Evolutionary conservation across 35 echinoderm and acorn worm species (phyloP).

Genomic region (Diadema setosum): DNA sequence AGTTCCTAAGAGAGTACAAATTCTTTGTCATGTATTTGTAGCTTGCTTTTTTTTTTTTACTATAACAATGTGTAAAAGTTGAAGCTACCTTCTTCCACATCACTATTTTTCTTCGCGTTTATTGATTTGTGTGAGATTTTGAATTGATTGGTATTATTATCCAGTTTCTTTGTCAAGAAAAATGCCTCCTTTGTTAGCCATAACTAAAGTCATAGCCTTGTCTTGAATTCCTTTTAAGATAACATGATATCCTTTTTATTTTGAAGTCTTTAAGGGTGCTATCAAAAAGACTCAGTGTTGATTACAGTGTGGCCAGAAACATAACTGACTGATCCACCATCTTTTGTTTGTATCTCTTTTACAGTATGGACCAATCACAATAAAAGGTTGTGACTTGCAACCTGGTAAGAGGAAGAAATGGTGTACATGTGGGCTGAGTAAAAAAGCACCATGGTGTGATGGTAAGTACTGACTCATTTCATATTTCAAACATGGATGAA

Average conservation of each 20-base stretch:
- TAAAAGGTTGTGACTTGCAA: slow-evolving; percentile 25
- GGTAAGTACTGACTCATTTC: slow-evolving; percentile 47
- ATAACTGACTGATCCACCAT: neutral
- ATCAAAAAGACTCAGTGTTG: neutral
- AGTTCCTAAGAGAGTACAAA: too few species aligned
- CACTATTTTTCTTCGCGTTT: too few species aligned
- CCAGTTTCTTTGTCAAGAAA: too few species aligned
- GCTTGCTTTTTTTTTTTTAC: too few species aligned
- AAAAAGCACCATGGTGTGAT: slow-evolving; percentile 98
- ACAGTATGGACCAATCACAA: slow-evolving; percentile 67
- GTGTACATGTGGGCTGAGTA: slow-evolving; percentile 94
- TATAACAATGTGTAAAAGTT: too few species aligned
- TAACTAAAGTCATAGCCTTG: neutral
- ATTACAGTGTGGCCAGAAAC: neutral
- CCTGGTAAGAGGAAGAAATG: slow-evolving; percentile 88
- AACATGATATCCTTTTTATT: neutral
- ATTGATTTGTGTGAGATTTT: too few species aligned
- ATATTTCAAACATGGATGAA: neutral
- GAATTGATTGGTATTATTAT: too few species aligned
- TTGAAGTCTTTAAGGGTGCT: neutral
- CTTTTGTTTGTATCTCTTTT: neutral
- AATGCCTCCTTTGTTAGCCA: neutral
- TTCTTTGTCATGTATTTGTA: too few species aligned
- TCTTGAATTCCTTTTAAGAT: neutral
- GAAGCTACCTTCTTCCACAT: too few species aligned